phyloP scores from a whole-genome alignment of 2,888 invertebrate genomes.

The Hypena proboscidalis region DNA sequence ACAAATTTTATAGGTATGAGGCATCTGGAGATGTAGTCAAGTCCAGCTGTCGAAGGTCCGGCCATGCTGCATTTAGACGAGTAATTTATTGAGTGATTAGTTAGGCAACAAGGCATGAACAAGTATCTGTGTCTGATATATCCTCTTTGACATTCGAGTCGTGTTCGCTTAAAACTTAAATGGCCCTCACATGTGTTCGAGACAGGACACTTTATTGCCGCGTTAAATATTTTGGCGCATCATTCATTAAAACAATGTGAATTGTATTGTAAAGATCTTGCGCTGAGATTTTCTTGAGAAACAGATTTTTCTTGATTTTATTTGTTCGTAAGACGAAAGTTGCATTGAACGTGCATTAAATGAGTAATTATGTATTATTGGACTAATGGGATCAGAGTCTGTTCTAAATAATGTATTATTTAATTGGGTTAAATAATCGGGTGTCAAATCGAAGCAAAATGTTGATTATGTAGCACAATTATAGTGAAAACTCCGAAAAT shows the following conservation, averaged over 20 bases:
- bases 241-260: neutral
- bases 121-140: conserved; percentile 3
- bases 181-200: neutral
- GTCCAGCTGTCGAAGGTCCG: neutral
- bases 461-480: too few species aligned
- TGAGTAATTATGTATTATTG: too few species aligned
- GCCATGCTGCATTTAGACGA: conserved; percentile 25
- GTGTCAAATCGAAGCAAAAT: too few species aligned
- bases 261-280: too few species aligned
- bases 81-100: conserved; percentile 34
- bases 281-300: too few species aligned
- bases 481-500: too few species aligned
- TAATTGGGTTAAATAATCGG: too few species aligned
- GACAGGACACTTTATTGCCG: neutral
- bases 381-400: too few species aligned
- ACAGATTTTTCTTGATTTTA: too few species aligned
- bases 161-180: neutral
- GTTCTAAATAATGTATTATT: too few species aligned
- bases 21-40: conserved; percentile 27
- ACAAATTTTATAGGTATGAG: conserved; percentile 51
- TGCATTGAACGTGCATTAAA: too few species aligned
- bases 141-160: conserved; percentile 2
- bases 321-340: too few species aligned
- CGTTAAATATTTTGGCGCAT: neutral
- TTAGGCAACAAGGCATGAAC: conserved; percentile 25